These are phyloP conservation scores for Tauraco hartlaubi DNA, from an alignment of 2,797 vertebrate genomes.

Conservation along the genomic window DNA sequence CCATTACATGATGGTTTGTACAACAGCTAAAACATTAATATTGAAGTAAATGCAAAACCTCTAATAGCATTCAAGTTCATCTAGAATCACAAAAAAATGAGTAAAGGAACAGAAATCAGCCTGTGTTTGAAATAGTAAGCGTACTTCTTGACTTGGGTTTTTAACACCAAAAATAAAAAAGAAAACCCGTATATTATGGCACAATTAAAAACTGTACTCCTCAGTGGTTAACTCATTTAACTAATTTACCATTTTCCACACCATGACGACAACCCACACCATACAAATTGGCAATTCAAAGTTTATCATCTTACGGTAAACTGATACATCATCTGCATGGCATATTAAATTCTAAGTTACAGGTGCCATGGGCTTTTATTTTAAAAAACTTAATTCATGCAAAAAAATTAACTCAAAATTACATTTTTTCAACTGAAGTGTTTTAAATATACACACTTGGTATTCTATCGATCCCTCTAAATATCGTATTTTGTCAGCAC, in stretches of 20 bases:
- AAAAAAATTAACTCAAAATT: neutral
- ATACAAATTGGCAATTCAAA: neutral
- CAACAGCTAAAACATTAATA: neutral
- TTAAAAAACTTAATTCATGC: neutral
- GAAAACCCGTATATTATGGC: neutral
- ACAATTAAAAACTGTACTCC: neutral
- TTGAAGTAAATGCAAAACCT: neutral
- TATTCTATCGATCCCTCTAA: neutral
- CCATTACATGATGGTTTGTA: neutral
- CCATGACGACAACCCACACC: neutral
- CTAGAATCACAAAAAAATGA: neutral
- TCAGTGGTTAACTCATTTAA: neutral
- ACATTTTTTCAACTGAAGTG: neutral
- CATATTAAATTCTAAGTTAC: neutral
- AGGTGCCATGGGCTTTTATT: neutral
- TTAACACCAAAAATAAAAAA: neutral
- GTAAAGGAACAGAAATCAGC: neutral
- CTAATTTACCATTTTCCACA: neutral
- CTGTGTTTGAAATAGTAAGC: neutral
- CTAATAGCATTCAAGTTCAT: neutral
- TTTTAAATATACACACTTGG: neutral
- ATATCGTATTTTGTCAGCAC: fast-evolving
- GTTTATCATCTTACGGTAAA: neutral
- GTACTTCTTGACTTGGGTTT: neutral
- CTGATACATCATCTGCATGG: neutral